These are phyloP conservation scores for Garra rufa DNA, from an alignment of 2,113 vertebrate species.

Conservation along the genomic window DNA sequence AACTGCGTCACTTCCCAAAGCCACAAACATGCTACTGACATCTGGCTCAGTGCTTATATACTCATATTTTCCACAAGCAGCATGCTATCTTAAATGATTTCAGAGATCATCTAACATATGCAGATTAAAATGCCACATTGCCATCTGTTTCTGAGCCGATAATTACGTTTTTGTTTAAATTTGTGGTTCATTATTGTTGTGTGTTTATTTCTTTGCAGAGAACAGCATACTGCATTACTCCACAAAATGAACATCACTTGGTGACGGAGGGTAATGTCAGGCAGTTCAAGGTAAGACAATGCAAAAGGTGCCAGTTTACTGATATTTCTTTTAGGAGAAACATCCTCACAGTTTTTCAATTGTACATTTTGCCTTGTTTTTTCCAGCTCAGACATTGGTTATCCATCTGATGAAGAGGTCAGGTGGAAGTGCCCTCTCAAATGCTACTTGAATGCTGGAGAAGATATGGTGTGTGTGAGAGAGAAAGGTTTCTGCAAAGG, in stretches of 20 bases:
- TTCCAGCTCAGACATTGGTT: constrained; percentile 80
- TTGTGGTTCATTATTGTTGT: neutral
- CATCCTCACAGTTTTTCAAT: neutral
- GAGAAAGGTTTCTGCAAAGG: constrained; percentile 24
- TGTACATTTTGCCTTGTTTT: constrained; percentile 32
- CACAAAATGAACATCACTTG: constrained; percentile 91
- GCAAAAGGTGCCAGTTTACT: neutral
- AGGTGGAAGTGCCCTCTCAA: constrained; percentile 12
- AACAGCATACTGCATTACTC: constrained; percentile 94
- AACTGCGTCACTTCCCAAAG: constrained; percentile 12
- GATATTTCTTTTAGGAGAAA: too few species aligned
- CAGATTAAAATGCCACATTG: constrained; percentile 5
- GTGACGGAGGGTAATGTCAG: constrained; percentile 89
- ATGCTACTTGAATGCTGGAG: constrained; percentile 31
- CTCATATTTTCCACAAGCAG: constrained; percentile 25
- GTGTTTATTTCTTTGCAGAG: constrained; percentile 75
- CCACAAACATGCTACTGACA: constrained; percentile 26
- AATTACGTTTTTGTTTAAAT: constrained; percentile 16
- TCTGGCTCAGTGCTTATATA: neutral
- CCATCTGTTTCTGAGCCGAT: neutral
- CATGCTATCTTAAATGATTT: neutral
- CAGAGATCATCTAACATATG: constrained; percentile 15
- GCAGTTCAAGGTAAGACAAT: constrained; percentile 87
- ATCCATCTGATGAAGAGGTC: constrained; percentile 71
- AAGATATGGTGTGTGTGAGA: constrained; percentile 50